Base-by-base conservation (phyloP, 2,113 vertebrate genomes). In the Chaetorhynchus papuensis region DNA sequence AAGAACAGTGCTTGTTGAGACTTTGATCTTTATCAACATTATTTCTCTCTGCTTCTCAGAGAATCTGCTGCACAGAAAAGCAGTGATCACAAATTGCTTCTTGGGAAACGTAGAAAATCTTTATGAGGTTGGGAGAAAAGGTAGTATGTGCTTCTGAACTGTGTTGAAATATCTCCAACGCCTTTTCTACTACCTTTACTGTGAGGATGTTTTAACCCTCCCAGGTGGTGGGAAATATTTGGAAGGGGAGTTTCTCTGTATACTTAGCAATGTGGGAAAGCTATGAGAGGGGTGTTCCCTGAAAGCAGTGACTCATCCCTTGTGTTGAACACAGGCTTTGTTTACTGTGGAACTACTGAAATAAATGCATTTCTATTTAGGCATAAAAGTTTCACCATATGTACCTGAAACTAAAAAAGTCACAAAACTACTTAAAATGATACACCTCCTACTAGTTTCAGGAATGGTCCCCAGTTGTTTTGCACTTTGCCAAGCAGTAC, bases 251-350 rank as follows among this genome's bases (percentile, higher is more conserved):
- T 94, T 92, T 83, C 70, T 93, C 66, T 92, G 90, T 90, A 17
- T 91, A 30, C 74, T 97, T 83, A 86, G 47, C 49, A 71, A 90
- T 93, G 79, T 93, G 85, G 79, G 90, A 95, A 96, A 95, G 39
- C 39, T 86, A 44, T 35, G 70, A 86, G 44, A 96, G 64, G 47
- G 75, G 93, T 93, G 90, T 92, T 93, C 71, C 93, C 94, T 95
- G 79, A 93, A 86, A 88, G 64, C n/a, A 47, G 14, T 95, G 93
- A 97, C 56, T 97, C 92, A 96, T 88, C 42, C 13, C 42, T 19
- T 30, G 56, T 37, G 60, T 45, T 90, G 52, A 96, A 89, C 74
- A 49, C 16, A 88, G 59, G 28, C 50, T 90, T 90, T 77, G 54
- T 86, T 92, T 90, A 37, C 37, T 49, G 27, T 64, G 47, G 41